Base-by-base conservation (phyloP, 2,888 invertebrate genomes). In the Drosophila acutilabella region DNA sequence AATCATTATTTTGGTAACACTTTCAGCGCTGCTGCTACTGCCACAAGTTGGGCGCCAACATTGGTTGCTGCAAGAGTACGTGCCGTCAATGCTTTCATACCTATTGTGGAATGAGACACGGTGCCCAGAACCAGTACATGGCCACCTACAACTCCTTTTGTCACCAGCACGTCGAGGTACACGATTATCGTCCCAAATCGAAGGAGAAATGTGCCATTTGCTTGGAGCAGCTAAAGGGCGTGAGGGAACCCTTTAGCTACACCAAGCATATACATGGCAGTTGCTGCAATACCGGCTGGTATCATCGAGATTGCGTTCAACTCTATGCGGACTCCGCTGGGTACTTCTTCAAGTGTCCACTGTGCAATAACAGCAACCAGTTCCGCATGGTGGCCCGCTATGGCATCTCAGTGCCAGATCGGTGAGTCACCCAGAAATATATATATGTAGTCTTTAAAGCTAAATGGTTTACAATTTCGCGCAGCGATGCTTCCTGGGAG, bases 401-500 rank as follows among this genome's bases (percentile, higher is more conserved):
- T 89, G 97, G 97, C 2, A 95, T 97, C 71, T 96, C 95, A 67
- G 94, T 97, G 45, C 97, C 97, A 0, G 95, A 96, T 81, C 94
- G 95, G 96, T 96, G 89, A 93, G 94, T 30, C 2, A 1, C 93
- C 8, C 6, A 8, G 11, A 36, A 4, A 36, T 36, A 13, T 13
- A 36, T 7, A 8, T 33, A 36, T 36, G 4, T 36, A 3, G 13
- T 4, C 11, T 36, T 4, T 36, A 36, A 4, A 13, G 36, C 36
- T 13, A 36, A 36, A 13, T 13, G 2, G 13, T 36, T 8, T 1
- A 36, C 11, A 8, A 3, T 42, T 44, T 2, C 6, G 26, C 5
- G 20, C 90, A 96, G 96, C 80, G 97, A 97, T 90, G 97, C 97
- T 0, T 94, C 96, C 0, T 97, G 97, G 97, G 97, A 97, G 89